Base-by-base conservation (phyloP, 2,113 vertebrate species). In the Scatophagus argus region DNA sequence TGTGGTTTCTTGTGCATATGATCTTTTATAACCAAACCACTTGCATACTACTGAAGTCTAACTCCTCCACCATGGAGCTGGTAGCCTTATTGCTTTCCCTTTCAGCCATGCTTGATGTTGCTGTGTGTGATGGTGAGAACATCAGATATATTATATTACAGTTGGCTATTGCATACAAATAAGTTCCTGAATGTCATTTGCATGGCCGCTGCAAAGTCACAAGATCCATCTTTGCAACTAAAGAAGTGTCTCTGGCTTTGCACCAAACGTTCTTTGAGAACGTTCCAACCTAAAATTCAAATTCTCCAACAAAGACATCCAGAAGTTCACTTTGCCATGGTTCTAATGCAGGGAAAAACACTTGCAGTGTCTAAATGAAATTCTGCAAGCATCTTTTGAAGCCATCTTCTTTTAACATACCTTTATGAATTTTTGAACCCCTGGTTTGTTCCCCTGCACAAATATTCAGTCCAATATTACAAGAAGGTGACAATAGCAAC, bases 381-480 rank as follows among this genome's bases (percentile, higher is more conserved):
- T 66, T 10, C 41, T 75, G 34, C 41, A 41, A 56, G 27, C 64
- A 56, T 83, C 34, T 56, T 11, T 38, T 54, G 31, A 71, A 76
- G 59, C 56, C 73, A 77, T 87, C 68, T 64, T 68, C 36, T 74
- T 79, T 76, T 67, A 72, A 54, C 67, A 72, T 44, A 74, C 79
- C 65, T 34, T 39, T 39, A 14, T 17, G 56, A 52, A 72, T 70
- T 78, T 85, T 23, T 77, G 44, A 74, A 75, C 71, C 19, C 46
- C 41, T 49, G 31, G 56, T 69, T 68, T 84, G 21, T 83, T 87
- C 63, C 43, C 12, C 51, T 61, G 51, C 47, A 38, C 59, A 70
- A 79, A 84, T 88, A 66, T 88, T 61, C 64, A 46, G 60, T 82
- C 49, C 77, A 82, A 29, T 70, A 61, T 72, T 83, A 77, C 63